Percentiles rank a stretch among this genome's conserved stretches.
These are phyloP conservation scores for Orchesellides sinensis DNA, from an alignment of 2,888 invertebrate genomes.

Conservation along the genomic window DNA sequence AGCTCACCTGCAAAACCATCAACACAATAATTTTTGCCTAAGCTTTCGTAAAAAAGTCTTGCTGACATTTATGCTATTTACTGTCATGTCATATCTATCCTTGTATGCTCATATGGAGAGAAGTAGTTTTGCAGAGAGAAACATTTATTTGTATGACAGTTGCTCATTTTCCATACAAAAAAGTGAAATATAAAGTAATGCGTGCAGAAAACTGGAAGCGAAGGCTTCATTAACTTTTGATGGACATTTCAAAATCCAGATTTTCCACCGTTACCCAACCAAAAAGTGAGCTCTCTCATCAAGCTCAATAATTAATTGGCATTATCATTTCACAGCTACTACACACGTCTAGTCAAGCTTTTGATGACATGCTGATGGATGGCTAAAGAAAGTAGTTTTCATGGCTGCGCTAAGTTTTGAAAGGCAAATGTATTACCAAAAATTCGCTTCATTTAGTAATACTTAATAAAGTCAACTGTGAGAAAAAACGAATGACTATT, in stretches of 20 bases:
- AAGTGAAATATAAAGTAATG: no score
- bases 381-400: no score
- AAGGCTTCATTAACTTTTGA: not conserved
- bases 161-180: no score
- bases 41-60: no score
- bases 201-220: no score
- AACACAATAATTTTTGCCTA: no score
- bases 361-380: not conserved
- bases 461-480: no score
- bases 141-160: no score
- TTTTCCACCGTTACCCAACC: conserved; percentile 20
- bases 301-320: conserved; percentile 63
- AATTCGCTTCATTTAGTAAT: no score
- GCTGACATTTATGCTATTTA: conserved; percentile 39
- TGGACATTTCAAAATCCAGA: conserved; percentile 51
- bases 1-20: not conserved
- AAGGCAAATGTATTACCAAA: no score
- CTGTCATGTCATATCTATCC: conserved; percentile 57
- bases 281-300: conserved; percentile 42
- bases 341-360: not conserved
- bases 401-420: no score
- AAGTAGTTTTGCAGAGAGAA: conserved; percentile 43
- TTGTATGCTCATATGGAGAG: conserved; percentile 25
- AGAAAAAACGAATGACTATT: no score
- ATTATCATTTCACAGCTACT: not conserved